Evolutionary conservation across 2,888 invertebrate genomes (phyloP), one percentile per base, ranked within the genome.

Genomic region (Lutraria lutraria): DNA sequence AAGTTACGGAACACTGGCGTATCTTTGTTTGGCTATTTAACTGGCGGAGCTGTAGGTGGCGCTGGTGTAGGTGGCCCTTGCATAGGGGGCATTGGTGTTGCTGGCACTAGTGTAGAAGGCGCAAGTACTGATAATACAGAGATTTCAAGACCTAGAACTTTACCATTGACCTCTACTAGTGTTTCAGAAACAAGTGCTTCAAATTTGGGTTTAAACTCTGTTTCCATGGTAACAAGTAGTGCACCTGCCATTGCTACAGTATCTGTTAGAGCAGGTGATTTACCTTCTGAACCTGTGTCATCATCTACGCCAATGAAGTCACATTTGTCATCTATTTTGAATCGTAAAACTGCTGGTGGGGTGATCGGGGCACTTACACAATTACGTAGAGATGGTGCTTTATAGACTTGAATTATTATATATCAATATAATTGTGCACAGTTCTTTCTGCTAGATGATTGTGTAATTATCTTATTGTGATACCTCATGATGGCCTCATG

Each of bases 351-450:
- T 56, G 88, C 93, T 60, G 89, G 93, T 0, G 94, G 95, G 12
- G 94, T 95, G 19, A 88, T 95, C 10, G 95, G 95, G 29, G 94
- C 95, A 15, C 90, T 95, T 53, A 93, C 95, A 15, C 93, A 93
- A 76, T 93, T 95, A 53, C 92, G 94, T 15, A 90, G 93, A 81
- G 94, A 93, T 87, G 85, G 85, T 25, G 52, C 84, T 25, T 76
- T 84, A 19, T 84, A 68, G 63, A 68, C 25, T 3, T 8, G 63
- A 25, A 25, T 68, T 3, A n/a, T 25, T 68, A 68, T 68, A 25
- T 68, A 25, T 68, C 13, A 8, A 3, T 68, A 25, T 68, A 25
- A 68, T 25, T 25, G 63, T 25, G 63, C 25, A 68, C 12, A n/a
- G 21, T 68, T 68, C 25, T n/a, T 12, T n/a, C n/a, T 68, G 63